Evolutionary conservation across 2,797 vertebrate genomes (phyloP).

Genomic region (Acanthornis magna): DNA sequence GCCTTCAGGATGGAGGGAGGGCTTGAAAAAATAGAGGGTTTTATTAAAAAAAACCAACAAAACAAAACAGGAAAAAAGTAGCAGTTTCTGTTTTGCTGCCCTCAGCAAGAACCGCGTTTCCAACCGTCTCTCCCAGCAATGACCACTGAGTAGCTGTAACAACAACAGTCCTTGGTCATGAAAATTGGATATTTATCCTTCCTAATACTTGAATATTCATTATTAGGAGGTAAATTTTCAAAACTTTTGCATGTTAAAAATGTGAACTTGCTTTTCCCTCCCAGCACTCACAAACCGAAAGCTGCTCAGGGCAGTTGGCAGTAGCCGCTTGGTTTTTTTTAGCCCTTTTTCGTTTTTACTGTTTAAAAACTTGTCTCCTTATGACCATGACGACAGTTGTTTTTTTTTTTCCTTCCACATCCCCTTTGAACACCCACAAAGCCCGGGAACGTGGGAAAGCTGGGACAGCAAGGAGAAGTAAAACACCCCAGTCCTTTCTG

Average conservation of each 20-base stretch:
- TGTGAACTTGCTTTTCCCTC: background rate
- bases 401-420: background rate
- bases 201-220: background rate
- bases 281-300: accelerated
- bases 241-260: background rate
- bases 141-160: background rate
- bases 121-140: background rate
- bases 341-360: background rate
- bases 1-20: background rate
- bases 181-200: background rate
- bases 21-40: background rate
- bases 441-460: background rate
- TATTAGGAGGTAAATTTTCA: background rate
- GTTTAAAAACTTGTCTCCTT: background rate
- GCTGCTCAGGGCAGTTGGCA: accelerated
- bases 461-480: background rate
- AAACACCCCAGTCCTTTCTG: background rate
- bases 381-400: background rate
- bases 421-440: background rate
- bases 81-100: constrained; percentile 19
- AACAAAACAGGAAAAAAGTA: background rate
- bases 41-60: background rate
- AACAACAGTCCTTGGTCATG: background rate
- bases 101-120: background rate
- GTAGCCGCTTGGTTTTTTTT: background rate